Conservation (phyloP, 2,797 vertebrate genomes). For the Scleropages formosus region DNA sequence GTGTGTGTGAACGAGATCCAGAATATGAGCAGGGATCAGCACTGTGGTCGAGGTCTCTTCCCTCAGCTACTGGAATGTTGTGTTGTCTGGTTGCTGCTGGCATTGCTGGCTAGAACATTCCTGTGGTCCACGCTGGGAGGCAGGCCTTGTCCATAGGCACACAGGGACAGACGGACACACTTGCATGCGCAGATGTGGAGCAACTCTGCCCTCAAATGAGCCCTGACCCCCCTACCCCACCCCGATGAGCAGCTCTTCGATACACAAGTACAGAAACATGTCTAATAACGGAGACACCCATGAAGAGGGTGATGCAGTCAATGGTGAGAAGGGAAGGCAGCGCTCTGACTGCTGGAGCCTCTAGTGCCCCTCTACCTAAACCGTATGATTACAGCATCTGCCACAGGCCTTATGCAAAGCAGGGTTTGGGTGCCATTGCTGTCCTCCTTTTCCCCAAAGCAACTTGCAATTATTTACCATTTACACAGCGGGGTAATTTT, state of each 20-base stretch:
- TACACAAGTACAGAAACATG: no score
- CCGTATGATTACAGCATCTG: not conserved
- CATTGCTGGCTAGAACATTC: constrained; percentile 1
- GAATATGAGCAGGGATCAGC: no score
- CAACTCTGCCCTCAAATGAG: no score
- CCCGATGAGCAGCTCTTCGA: no score
- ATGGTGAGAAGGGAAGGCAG: not conserved
- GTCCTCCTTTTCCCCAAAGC: no score
- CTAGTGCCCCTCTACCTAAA: not conserved
- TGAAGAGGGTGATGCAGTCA: no score
- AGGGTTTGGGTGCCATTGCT: not conserved
- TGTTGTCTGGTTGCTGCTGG: not conserved
- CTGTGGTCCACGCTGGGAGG: not conserved
- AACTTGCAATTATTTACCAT: no score
- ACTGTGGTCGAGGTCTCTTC: not conserved
- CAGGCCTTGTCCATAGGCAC: not conserved
- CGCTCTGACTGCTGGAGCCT: not conserved
- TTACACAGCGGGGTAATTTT: no score
- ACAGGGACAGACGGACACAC: no score
- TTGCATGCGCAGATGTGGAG: not conserved
- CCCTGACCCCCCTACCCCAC: no score
- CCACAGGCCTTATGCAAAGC: not conserved
- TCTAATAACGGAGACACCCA: no score
- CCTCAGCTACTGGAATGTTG: not conserved
- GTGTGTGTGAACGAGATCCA: no score